These are phyloP conservation scores for Pseudomyrmex gracilis DNA, from an alignment of 1,140 invertebrate genomes.

Conservation along the genomic window DNA sequence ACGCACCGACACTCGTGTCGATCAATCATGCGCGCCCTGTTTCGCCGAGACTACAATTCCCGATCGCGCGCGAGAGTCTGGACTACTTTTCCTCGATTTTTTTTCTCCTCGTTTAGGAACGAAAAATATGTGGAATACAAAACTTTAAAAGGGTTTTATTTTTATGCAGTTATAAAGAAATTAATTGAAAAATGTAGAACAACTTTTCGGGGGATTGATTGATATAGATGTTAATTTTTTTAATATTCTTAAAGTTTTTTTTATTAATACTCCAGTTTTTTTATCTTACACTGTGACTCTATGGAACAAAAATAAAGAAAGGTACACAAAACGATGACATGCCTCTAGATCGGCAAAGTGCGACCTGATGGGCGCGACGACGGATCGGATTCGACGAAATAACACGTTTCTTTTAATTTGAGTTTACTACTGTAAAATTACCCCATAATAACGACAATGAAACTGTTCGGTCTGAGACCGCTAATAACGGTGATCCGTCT, in stretches of 20 bases:
- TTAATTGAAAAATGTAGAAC: too few species aligned
- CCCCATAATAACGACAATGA: constrained; percentile 77
- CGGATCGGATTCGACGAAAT: constrained; percentile 66
- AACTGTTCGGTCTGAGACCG: constrained; percentile 58
- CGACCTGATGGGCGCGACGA: neutral
- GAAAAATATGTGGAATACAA: too few species aligned
- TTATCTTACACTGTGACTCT: too few species aligned
- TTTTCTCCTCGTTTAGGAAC: neutral
- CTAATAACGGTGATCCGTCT: constrained; percentile 78
- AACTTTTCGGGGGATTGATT: too few species aligned
- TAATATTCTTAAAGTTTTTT: too few species aligned
- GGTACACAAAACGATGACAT: neutral
- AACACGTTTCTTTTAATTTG: constrained; percentile 80
- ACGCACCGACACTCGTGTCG: constrained; percentile 29
- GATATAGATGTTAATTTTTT: too few species aligned
- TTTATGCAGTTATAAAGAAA: neutral
- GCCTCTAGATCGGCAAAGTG: constrained; percentile 24
- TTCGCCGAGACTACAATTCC: neutral
- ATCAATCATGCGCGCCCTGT: constrained; percentile 30
- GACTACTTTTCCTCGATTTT: neutral
- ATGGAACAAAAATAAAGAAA: constrained; percentile 33
- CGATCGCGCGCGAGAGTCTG: neutral
- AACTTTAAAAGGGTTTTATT: neutral
- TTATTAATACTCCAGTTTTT: too few species aligned
- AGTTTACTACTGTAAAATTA: constrained; percentile 82